Conservation (phyloP, 1,140 invertebrate species). For the Oryzaephilus surinamensis region DNA sequence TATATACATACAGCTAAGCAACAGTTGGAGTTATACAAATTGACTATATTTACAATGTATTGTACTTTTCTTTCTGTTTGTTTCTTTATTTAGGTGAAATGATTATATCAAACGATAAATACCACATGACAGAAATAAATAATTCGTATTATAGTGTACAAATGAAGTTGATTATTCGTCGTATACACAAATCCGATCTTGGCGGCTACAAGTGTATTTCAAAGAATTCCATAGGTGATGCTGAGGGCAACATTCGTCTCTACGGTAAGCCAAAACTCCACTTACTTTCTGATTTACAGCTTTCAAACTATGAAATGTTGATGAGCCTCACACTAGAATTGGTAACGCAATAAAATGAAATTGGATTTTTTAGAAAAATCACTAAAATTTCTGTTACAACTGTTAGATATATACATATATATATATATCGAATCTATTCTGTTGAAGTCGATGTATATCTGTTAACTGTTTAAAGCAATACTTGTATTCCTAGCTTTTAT, state of each 20-base stretch:
- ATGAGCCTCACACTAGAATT: conserved; percentile 26
- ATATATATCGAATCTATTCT: conserved; percentile 15
- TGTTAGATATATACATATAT: too few species aligned
- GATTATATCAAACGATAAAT: conserved; percentile 76
- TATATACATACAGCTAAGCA: too few species aligned
- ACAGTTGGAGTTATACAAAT: conserved; percentile 16
- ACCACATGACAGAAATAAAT: conserved; percentile 60
- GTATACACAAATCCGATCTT: conserved; percentile 66
- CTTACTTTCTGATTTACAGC: conserved; percentile 30
- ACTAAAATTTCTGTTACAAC: conserved; percentile 25
- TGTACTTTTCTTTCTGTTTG: not conserved
- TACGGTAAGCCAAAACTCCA: conserved; percentile 58
- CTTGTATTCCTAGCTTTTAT: conserved; percentile 8
- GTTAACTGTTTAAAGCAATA: conserved; percentile 11
- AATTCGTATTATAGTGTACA: conserved; percentile 67
- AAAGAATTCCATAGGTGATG: conserved; percentile 82
- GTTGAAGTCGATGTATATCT: conserved; percentile 7
- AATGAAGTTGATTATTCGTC: conserved; percentile 66
- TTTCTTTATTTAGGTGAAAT: conserved; percentile 57
- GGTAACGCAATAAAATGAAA: conserved; percentile 31
- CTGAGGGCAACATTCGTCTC: conserved; percentile 74
- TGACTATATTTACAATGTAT: conserved; percentile 1
- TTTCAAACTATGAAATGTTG: conserved; percentile 33
- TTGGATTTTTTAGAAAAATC: conserved; percentile 31
- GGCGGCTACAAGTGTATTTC: conserved; percentile 87